phyloP scores from a whole-genome alignment of 2,113 vertebrate species.

The Mesocricetus auratus region DNA sequence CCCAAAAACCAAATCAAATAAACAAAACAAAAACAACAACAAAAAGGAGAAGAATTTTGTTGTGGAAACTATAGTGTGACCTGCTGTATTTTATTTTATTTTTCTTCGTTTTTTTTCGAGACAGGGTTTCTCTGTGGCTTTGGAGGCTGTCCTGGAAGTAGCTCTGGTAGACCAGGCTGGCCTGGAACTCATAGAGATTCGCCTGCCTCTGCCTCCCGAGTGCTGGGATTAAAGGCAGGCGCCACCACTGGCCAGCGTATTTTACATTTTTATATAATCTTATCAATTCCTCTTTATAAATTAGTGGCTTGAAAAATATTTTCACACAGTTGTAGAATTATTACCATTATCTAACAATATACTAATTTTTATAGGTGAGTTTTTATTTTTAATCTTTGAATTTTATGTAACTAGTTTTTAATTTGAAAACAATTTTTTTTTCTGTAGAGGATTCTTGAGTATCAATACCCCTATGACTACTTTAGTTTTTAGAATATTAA shows the following conservation, averaged over 20 bases:
- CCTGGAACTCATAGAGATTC: too few relatives aligned
- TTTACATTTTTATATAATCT: slow-evolving; percentile 43
- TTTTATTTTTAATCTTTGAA: slow-evolving; percentile 18
- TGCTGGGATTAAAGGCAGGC: too few relatives aligned
- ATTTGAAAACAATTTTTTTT: background rate
- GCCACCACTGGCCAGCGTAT: background rate
- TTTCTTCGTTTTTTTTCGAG: too few relatives aligned
- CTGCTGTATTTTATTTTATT: background rate
- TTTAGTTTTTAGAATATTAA: slow-evolving; percentile 64
- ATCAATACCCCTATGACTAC: slow-evolving; percentile 17
- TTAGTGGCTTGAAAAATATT: slow-evolving; percentile 25
- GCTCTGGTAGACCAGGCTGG: too few relatives aligned
- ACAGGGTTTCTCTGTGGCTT: too few relatives aligned
- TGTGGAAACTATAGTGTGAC: background rate
- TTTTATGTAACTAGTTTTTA: slow-evolving; percentile 47
- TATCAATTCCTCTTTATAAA: background rate
- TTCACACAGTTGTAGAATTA: background rate
- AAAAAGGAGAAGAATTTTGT: background rate
- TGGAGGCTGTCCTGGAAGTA: too few relatives aligned
- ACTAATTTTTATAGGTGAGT: slow-evolving; percentile 31
- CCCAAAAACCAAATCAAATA: background rate
- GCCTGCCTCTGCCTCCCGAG: too few relatives aligned
- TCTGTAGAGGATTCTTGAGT: slow-evolving; percentile 44
- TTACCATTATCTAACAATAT: background rate
- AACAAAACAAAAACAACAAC: background rate